A percentile compares a stretch with the other conserved stretches of the same genome.
Conservation (phyloP, 2,797 vertebrate genomes). For the Dipus sagitta region DNA sequence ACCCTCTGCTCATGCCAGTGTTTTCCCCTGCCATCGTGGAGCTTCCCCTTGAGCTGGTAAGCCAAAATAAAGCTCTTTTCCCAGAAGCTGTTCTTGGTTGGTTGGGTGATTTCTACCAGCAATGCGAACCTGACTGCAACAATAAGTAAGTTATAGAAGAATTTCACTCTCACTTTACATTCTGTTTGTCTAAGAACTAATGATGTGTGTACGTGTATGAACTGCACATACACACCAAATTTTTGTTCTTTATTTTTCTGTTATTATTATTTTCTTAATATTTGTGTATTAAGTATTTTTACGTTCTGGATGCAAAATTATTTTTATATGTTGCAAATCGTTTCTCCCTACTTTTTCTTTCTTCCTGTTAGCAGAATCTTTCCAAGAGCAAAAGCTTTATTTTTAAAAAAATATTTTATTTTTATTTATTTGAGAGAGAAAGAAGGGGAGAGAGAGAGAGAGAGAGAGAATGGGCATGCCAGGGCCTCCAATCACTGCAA, state of each 20-base stretch:
- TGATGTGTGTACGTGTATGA: neutral
- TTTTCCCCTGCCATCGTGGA: too few species aligned
- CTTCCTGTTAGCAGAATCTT: neutral
- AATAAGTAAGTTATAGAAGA: neutral
- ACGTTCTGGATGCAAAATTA: neutral
- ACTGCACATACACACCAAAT: neutral
- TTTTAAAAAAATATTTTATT: too few species aligned
- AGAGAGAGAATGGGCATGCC: too few species aligned
- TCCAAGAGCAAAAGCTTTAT: neutral
- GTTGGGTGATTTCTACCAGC: too few species aligned
- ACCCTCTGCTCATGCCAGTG: too few species aligned
- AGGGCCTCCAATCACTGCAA: too few species aligned
- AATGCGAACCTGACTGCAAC: too few species aligned
- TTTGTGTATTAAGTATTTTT: neutral
- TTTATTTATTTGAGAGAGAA: too few species aligned
- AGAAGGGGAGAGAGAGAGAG: too few species aligned
- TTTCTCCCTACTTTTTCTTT: neutral
- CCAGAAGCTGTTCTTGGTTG: too few species aligned
- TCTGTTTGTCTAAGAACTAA: neutral
- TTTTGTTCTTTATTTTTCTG: conserved; percentile 50
- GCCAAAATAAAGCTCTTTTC: too few species aligned
- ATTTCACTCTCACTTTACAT: neutral
- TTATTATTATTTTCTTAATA: conserved; percentile 5
- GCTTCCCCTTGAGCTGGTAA: too few species aligned
- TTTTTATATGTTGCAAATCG: neutral